Percentiles rank a stretch among this genome's conserved stretches.
Evolutionary conservation across 2,797 vertebrate species (phyloP).

Genomic region (Vespertilio murinus): DNA sequence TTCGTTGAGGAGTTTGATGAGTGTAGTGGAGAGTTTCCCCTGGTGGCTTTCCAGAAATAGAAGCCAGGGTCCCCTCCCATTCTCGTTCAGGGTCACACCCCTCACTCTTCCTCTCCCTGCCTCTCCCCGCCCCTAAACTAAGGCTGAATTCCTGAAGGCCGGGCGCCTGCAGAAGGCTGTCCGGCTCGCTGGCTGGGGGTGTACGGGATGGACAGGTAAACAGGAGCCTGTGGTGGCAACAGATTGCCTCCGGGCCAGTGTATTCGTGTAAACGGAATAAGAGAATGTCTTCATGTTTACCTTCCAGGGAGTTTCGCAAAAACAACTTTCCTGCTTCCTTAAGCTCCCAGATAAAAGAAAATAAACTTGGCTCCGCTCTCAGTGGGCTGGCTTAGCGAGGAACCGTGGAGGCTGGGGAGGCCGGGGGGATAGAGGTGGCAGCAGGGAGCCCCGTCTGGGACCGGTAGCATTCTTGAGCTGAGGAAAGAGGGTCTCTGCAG

Average conservation of each 20-base stretch:
- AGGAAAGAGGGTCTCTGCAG: neutral
- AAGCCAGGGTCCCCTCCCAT: neutral
- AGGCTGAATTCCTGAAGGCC: neutral
- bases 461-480: neutral
- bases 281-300: constrained; percentile 40
- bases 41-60: constrained; percentile 10
- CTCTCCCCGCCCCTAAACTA: neutral
- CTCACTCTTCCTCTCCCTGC: neutral
- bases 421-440: neutral
- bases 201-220: neutral
- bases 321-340: constrained; percentile 63
- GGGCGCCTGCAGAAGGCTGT: neutral
- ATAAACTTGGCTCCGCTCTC: neutral
- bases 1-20: neutral
- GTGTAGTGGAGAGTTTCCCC: constrained; percentile 4
- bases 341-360: constrained; percentile 57
- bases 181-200: neutral
- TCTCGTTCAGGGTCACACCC: neutral
- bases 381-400: constrained; percentile 53
- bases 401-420: neutral
- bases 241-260: constrained; percentile 35
- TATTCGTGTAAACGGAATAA: constrained; percentile 50
- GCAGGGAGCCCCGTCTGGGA: neutral
- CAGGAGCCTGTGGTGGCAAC: constrained; percentile 51
- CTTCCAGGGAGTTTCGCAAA: constrained; percentile 57